These are phyloP conservation scores for Xestia rhomboidea DNA, from an alignment of 2,888 invertebrate genomes.

Conservation along the genomic window DNA sequence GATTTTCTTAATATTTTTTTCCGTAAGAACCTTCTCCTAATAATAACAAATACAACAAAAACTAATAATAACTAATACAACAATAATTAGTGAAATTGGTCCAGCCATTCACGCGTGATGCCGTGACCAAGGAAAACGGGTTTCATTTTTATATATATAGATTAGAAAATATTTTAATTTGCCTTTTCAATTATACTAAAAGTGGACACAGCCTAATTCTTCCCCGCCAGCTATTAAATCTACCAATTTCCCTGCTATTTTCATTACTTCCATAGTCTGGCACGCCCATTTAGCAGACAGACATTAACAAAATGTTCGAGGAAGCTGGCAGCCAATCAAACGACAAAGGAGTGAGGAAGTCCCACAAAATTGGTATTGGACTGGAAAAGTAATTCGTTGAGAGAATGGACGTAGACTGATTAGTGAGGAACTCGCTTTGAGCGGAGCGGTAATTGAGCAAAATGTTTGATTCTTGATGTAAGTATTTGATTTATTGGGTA, in stretches of 20 bases:
- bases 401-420: slow-evolving; percentile 37
- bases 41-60: too few relatives aligned
- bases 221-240: not conserved
- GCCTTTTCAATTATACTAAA: not conserved
- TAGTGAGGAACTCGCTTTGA: slow-evolving; percentile 29
- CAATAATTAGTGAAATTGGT: too few relatives aligned
- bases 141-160: too few relatives aligned
- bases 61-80: too few relatives aligned
- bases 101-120: too few relatives aligned
- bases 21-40: too few relatives aligned
- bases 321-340: slow-evolving; percentile 48
- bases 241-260: not conserved
- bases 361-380: slow-evolving; percentile 32
- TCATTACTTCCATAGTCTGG: not conserved
- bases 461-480: slow-evolving; percentile 17
- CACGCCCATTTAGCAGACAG: slow-evolving; percentile 32
- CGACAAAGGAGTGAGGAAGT: slow-evolving; percentile 34
- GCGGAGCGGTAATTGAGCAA: slow-evolving; percentile 3
- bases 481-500: not conserved
- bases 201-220: not conserved
- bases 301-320: slow-evolving; percentile 45
- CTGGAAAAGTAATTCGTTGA: slow-evolving; percentile 40
- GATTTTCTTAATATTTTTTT: too few relatives aligned
- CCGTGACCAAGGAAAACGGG: too few relatives aligned
- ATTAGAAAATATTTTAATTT: not conserved